Percentiles rank a stretch among this genome's conserved stretches.
phyloP scores from a whole-genome alignment of 2,797 vertebrate genomes.

The Danio tinwini region DNA sequence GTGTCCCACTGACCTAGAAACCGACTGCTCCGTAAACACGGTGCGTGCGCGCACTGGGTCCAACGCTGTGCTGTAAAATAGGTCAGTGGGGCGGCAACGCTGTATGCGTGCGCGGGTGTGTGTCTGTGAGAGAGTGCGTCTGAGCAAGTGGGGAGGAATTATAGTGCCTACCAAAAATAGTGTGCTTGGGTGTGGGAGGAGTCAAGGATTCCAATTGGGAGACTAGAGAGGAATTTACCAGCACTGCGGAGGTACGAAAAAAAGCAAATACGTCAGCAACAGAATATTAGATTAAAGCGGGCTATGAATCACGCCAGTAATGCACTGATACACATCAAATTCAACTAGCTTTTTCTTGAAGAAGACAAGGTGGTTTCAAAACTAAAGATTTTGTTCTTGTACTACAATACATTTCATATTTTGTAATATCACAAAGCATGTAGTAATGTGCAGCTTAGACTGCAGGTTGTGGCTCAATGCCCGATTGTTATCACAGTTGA shows the following conservation, averaged over 20 bases:
- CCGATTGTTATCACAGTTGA: slow-evolving; percentile 8
- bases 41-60: slow-evolving; percentile 63
- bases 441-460: slow-evolving; percentile 12
- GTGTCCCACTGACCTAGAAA: slow-evolving; percentile 85
- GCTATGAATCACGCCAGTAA: slow-evolving; percentile 53
- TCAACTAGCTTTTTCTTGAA: not conserved
- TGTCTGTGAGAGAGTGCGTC: slow-evolving; percentile 65
- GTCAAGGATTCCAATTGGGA: slow-evolving; percentile 65
- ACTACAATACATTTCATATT: slow-evolving; percentile 5
- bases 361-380: not conserved
- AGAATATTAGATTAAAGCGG: slow-evolving; percentile 64
- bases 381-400: not conserved
- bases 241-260: slow-evolving; percentile 63
- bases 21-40: slow-evolving; percentile 77
- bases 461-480: slow-evolving; percentile 26
- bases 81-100: slow-evolving; percentile 78
- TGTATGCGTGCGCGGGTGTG: slow-evolving; percentile 28
- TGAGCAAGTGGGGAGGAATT: slow-evolving; percentile 65
- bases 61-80: slow-evolving; percentile 78
- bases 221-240: slow-evolving; percentile 72
- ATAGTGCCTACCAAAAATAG: slow-evolving; percentile 81
- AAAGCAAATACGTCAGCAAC: slow-evolving; percentile 58
- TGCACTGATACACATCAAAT: not conserved
- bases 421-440: slow-evolving; percentile 4
- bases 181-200: slow-evolving; percentile 59